These are phyloP conservation scores for Pristis pectinata DNA, from an alignment of 2,797 vertebrate species.

Conservation along the genomic window DNA sequence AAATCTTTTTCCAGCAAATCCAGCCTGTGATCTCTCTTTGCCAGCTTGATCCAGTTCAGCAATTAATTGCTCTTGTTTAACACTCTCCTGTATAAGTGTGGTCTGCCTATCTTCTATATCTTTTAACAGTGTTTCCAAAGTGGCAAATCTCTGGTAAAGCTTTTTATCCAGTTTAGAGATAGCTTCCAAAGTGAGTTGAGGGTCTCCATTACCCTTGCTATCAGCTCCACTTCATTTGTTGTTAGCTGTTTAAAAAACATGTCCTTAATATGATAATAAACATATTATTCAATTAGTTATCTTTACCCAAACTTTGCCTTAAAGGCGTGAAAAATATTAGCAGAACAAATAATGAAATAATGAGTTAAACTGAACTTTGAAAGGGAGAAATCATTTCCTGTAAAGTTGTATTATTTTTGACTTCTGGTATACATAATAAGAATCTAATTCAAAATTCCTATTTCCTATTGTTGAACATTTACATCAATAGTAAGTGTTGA, in stretches of 20 bases:
- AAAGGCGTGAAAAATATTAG: neutral
- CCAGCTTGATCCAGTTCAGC: no score
- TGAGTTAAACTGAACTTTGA: neutral
- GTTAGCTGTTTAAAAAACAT: neutral
- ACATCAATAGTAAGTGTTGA: neutral
- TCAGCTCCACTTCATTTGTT: neutral
- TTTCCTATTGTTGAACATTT: constrained; percentile 10
- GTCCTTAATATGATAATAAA: no score
- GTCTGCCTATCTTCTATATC: no score
- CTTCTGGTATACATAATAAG: neutral
- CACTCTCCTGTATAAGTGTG: no score
- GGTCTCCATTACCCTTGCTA: no score
- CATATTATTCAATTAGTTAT: neutral
- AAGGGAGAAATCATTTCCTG: neutral
- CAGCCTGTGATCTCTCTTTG: no score
- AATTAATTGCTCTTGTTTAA: no score
- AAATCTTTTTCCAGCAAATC: no score
- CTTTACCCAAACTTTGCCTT: neutral
- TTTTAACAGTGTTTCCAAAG: no score
- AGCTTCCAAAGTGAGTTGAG: no score
- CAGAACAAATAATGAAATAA: neutral
- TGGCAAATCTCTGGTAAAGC: no score
- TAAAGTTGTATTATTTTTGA: neutral
- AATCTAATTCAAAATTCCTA: neutral
- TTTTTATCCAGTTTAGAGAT: no score